These are phyloP conservation scores for Leptinotarsa lineolata DNA, from an alignment of 1,140 invertebrate genomes.

Conservation along the genomic window DNA sequence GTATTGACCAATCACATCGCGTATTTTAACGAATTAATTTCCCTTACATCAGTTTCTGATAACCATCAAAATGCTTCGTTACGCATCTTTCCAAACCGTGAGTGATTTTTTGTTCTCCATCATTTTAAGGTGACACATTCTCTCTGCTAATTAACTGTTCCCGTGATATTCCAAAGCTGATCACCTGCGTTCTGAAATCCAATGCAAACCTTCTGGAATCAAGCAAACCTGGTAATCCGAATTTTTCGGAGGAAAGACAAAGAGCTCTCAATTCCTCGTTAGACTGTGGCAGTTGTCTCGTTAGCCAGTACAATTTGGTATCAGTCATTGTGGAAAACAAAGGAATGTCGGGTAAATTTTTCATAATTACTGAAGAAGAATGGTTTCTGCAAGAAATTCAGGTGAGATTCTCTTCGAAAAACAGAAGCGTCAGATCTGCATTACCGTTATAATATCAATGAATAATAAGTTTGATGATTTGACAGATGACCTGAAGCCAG, in stretches of 20 bases:
- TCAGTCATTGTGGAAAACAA: conserved; percentile 42
- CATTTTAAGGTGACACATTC: conserved; percentile 33
- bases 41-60: too few species aligned
- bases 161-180: conserved; percentile 35
- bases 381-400: conserved; percentile 36
- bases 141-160: conserved; percentile 29
- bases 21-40: too few species aligned
- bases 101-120: neutral
- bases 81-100: too few species aligned
- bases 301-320: conserved; percentile 35
- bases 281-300: conserved; percentile 45
- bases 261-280: conserved; percentile 43
- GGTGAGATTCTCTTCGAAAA: conserved; percentile 23
- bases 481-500: too few species aligned
- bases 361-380: conserved; percentile 44
- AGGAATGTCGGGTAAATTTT: conserved; percentile 42
- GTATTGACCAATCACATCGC: too few species aligned
- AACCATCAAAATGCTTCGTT: too few species aligned
- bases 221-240: neutral
- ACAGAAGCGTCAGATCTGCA: too few species aligned
- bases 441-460: too few species aligned
- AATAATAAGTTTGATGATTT: too few species aligned
- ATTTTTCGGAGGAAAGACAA: conserved; percentile 30
- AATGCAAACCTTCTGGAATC: neutral
- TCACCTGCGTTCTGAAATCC: conserved; percentile 28